These are phyloP conservation scores for Scolopax mira DNA, from an alignment of 2,113 vertebrate species.

Conservation along the genomic window DNA sequence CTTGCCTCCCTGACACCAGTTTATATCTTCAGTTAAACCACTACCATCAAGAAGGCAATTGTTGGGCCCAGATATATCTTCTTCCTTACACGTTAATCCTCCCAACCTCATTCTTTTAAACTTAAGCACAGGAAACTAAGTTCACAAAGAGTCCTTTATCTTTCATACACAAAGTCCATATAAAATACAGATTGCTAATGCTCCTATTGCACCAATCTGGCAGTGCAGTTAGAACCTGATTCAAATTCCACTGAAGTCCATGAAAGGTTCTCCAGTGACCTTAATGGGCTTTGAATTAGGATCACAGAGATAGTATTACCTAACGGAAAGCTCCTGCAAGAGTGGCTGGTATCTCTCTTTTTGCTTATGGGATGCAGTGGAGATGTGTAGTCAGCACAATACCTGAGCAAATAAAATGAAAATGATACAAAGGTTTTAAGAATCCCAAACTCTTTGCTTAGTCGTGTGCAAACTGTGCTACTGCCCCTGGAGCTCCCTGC, in stretches of 20 bases:
- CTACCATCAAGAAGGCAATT: slow-evolving; percentile 77
- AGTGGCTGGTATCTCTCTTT: slow-evolving; percentile 68
- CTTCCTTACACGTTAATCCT: slow-evolving; percentile 24
- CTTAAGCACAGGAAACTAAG: slow-evolving; percentile 2
- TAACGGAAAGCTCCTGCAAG: slow-evolving; percentile 63
- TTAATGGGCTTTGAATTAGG: slow-evolving; percentile 19
- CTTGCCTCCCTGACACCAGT: slow-evolving; percentile 73
- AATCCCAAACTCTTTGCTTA: slow-evolving; percentile 68
- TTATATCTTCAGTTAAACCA: slow-evolving; percentile 36
- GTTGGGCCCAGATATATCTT: slow-evolving; percentile 70
- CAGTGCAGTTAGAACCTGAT: slow-evolving; percentile 18
- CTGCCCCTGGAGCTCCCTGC: slow-evolving; percentile 70
- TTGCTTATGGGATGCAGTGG: slow-evolving; percentile 50
- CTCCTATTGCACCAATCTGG: slow-evolving; percentile 51
- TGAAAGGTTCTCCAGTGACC: slow-evolving; percentile 9
- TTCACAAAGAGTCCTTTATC: background rate
- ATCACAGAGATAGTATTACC: slow-evolving; percentile 25
- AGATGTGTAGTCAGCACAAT: slow-evolving; percentile 66
- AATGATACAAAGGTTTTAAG: slow-evolving; percentile 61
- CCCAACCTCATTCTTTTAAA: background rate
- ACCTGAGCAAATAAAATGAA: slow-evolving; percentile 81
- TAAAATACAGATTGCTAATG: slow-evolving; percentile 26
- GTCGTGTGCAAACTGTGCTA: slow-evolving; percentile 78
- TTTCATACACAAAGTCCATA: background rate
- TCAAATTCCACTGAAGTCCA: slow-evolving; percentile 20